Base-by-base conservation (phyloP, 2,797 vertebrate genomes). In the Botia almorhae region DNA sequence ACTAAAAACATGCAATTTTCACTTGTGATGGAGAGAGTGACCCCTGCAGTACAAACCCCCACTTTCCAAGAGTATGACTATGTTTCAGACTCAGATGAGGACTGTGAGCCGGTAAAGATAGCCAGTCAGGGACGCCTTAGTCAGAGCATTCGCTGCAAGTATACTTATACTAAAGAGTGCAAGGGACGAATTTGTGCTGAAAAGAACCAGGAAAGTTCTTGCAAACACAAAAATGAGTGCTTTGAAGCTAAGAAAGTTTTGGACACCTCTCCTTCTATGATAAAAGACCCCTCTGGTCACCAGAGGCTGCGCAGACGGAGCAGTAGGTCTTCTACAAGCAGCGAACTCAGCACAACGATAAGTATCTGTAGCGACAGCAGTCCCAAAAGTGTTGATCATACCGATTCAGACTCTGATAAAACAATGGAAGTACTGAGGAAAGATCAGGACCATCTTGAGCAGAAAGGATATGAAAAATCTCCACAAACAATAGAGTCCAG, bases 11-110 rank as follows among this genome's bases (percentile, higher is more conserved):
- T 90, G 1, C 93, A 92, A 67, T 83, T 93, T 81, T 93, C 96
- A 68, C 85, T 92, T 46, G 93, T 89, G 74, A 83, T 93, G 2
- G 87, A 93, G 82, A 92, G 91, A 78, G 89, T 91, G 7, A 90
- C 88, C 21, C 91, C 94, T 1, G 77, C 90, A 0, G 4, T 92
- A 46, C 90, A 90, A 84, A 96, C 93, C 26, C 87, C 92, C 0
- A 87, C 92, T 2, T 93, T 96, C 78, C 88, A 58, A 68, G 96
- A 95, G 69, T 96, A 95, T 0, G 94, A 95, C 88, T 97, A 95
- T 0, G 89, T 96, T 73, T 99, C 98, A 0, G 96, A 98, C 85
- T 96, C 96, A 0, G 97, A 98, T 13, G 97, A 97, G 4, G 92
- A 95, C 69, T 92, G 93, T 68, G 91, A 94, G 65, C 87, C 91